Conservation (phyloP, 1,140 invertebrate genomes). For the Hylyphantes graminicola region DNA sequence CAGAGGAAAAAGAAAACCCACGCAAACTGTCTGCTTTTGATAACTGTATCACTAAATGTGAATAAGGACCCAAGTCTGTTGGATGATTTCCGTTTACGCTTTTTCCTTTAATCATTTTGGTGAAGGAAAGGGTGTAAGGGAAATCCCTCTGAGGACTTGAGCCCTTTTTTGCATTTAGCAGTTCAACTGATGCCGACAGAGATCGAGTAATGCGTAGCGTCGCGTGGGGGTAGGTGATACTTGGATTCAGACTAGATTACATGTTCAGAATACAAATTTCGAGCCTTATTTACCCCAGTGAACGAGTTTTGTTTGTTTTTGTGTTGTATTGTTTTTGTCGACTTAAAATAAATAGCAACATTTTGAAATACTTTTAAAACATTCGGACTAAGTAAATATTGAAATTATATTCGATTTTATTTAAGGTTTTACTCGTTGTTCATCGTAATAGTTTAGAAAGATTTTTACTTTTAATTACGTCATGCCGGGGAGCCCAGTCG, state of each 20-base stretch:
- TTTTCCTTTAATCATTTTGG: background rate
- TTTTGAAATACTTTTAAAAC: too few relatives aligned
- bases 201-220: background rate
- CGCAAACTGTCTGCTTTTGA: constrained; percentile 24
- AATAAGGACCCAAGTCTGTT: background rate
- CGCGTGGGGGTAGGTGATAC: constrained; percentile 31
- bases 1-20: background rate
- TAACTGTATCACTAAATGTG: background rate
- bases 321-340: background rate
- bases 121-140: too few relatives aligned
- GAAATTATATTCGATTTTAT: too few relatives aligned
- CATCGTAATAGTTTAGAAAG: too few relatives aligned
- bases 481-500: too few relatives aligned
- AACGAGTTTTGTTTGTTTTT: constrained; percentile 44
- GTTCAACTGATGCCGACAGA: background rate
- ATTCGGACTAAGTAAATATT: too few relatives aligned
- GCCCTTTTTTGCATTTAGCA: too few relatives aligned
- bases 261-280: constrained; percentile 45
- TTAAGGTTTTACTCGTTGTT: too few relatives aligned
- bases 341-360: too few relatives aligned
- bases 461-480: too few relatives aligned
- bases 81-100: background rate
- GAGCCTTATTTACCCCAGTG: constrained; percentile 38
- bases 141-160: too few relatives aligned
- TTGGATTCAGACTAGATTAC: constrained; percentile 23